Conservation (phyloP, 23 tunicate species). For the Halocynthia roretzi region DNA sequence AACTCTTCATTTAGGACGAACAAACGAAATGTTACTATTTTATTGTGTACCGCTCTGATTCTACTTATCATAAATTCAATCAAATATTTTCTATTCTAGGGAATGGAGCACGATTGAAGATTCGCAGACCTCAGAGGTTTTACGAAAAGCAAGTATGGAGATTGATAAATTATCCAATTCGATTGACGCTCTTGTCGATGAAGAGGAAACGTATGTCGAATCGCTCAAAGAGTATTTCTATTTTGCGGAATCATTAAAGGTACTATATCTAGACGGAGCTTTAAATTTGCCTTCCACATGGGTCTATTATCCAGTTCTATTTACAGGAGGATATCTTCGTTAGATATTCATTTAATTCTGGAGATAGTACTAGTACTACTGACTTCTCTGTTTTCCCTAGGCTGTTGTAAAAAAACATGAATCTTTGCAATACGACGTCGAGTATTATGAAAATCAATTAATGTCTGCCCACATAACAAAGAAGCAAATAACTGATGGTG, state of each 20-base stretch:
- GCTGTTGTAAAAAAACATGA: constrained; percentile 64
- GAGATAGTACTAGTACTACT: no score
- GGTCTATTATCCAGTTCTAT: no score
- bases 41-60: no score
- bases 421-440: constrained; percentile 86
- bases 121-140: constrained; percentile 26
- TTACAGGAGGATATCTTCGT: no score
- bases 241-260: constrained; percentile 80
- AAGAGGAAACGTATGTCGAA: constrained; percentile 82
- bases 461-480: constrained; percentile 38
- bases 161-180: constrained; percentile 51
- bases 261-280: not conserved
- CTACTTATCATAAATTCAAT: not conserved
- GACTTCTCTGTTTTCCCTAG: constrained; percentile 7
- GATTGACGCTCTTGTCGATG: constrained; percentile 76
- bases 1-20: no score
- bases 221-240: constrained; percentile 79
- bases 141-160: constrained; percentile 58
- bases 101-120: constrained; percentile 85
- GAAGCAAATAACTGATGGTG: constrained; percentile 57
- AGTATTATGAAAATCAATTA: constrained; percentile 66
- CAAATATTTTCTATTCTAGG: no score
- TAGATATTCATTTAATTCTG: no score
- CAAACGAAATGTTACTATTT: no score
- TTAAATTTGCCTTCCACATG: no score